phyloP scores from a whole-genome alignment of 2,888 invertebrate species.

The Polia nebulosa region DNA sequence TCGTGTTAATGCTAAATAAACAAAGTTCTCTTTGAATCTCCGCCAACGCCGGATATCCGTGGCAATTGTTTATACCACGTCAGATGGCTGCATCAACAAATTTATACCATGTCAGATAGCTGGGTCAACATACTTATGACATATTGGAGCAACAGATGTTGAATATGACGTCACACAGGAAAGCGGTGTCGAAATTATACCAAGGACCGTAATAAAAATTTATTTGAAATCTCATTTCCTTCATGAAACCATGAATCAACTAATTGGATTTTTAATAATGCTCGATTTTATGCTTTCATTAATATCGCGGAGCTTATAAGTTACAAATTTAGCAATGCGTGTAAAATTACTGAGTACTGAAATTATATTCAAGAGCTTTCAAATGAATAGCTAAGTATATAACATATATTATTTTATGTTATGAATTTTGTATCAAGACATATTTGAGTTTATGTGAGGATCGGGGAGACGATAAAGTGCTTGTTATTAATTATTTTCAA shows the following conservation, averaged over 20 bases:
- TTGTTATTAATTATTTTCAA: no score
- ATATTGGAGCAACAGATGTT: constrained; percentile 60
- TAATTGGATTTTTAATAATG: constrained; percentile 25
- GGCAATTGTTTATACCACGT: constrained; percentile 56
- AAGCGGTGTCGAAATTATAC: constrained; percentile 46
- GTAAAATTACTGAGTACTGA: neutral
- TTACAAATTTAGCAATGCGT: no score
- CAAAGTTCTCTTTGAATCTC: constrained; percentile 61
- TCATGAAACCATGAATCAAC: constrained; percentile 34
- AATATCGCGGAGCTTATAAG: neutral
- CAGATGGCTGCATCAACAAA: constrained; percentile 40
- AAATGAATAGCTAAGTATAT: neutral
- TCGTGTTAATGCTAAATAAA: constrained; percentile 52
- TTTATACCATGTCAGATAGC: constrained; percentile 38
- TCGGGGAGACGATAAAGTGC: no score
- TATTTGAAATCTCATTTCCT: constrained; percentile 52
- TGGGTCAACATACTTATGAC: constrained; percentile 48
- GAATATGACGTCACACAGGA: constrained; percentile 40
- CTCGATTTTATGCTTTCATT: neutral
- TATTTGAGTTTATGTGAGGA: neutral
- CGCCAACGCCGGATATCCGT: constrained; percentile 64
- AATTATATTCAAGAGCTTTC: neutral
- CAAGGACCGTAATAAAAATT: constrained; percentile 52
- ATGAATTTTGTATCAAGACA: no score
- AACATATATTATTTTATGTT: no score